Conservation (phyloP, 1,140 invertebrate genomes). For the Drosophila obscura region DNA sequence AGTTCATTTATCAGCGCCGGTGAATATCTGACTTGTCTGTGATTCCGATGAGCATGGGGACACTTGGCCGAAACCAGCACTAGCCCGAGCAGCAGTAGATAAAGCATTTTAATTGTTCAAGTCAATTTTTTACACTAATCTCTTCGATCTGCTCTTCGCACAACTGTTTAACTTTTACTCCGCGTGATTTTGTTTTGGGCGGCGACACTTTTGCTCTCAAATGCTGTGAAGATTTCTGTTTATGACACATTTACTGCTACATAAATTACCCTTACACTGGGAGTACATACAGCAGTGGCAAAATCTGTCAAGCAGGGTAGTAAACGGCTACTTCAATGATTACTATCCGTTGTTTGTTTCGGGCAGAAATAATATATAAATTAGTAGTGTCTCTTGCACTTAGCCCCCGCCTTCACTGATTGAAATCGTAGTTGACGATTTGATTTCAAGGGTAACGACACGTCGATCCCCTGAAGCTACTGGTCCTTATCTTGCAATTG, state of each 20-base stretch:
- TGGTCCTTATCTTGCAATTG: too few species aligned
- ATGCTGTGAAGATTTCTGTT: slow-evolving; percentile 3
- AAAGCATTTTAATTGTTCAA: background rate
- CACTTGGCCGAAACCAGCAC: slow-evolving; percentile 6
- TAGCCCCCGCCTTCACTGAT: too few species aligned
- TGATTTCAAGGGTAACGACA: too few species aligned
- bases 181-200: background rate
- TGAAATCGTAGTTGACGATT: too few species aligned
- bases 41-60: background rate
- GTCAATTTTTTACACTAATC: background rate
- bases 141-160: background rate
- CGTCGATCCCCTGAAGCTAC: too few species aligned
- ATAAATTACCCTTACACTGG: background rate
- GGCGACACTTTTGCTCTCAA: too few species aligned
- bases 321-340: too few species aligned
- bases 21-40: slow-evolving; percentile 44
- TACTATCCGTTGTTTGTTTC: too few species aligned
- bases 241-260: background rate
- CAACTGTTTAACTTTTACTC: slow-evolving; percentile 9
- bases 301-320: too few species aligned
- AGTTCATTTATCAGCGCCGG: slow-evolving; percentile 67
- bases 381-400: too few species aligned
- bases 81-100: slow-evolving; percentile 13
- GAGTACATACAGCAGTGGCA: too few species aligned
- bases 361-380: too few species aligned